phyloP scores from a whole-genome alignment of 2,888 invertebrate species.

The Hetaerina titia region DNA sequence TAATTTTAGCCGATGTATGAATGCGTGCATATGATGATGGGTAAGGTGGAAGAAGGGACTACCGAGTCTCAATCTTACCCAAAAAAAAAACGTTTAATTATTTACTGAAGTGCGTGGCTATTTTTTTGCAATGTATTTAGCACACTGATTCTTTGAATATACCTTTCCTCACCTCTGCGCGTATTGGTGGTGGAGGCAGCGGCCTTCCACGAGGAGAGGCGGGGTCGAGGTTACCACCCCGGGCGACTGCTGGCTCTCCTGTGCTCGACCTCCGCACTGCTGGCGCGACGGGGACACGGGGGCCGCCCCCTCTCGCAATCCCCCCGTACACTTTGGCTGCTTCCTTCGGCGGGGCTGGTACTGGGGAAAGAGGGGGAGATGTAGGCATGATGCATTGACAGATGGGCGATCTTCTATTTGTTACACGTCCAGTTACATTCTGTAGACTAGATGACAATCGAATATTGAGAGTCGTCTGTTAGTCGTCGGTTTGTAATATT shows the following conservation, averaged over 20 bases:
- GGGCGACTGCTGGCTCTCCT: background rate
- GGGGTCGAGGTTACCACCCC: background rate
- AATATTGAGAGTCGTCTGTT: no score
- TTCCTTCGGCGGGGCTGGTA: conserved; percentile 78
- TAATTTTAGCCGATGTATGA: no score
- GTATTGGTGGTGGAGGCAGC: conserved; percentile 39
- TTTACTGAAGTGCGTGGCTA: no score
- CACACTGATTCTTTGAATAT: no score
- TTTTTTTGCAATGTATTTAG: no score
- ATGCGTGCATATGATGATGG: no score
- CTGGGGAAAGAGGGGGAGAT: conserved; percentile 71
- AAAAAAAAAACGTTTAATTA: no score
- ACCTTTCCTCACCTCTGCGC: background rate
- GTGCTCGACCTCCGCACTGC: conserved; percentile 3
- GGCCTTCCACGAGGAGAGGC: background rate
- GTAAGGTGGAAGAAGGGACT: no score
- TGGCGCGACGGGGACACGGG: background rate
- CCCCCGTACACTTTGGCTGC: conserved; percentile 73
- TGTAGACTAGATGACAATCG: no score
- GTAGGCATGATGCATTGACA: background rate
- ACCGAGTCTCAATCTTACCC: no score
- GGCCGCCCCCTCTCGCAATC: background rate
- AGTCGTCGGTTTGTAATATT: no score
- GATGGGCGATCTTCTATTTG: background rate
- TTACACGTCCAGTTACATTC: no score